Percentiles rank a stretch among this genome's conserved stretches.
phyloP scores from a whole-genome alignment of 92 coral and sea anemone species.

The Isaurus tuberculatus region DNA sequence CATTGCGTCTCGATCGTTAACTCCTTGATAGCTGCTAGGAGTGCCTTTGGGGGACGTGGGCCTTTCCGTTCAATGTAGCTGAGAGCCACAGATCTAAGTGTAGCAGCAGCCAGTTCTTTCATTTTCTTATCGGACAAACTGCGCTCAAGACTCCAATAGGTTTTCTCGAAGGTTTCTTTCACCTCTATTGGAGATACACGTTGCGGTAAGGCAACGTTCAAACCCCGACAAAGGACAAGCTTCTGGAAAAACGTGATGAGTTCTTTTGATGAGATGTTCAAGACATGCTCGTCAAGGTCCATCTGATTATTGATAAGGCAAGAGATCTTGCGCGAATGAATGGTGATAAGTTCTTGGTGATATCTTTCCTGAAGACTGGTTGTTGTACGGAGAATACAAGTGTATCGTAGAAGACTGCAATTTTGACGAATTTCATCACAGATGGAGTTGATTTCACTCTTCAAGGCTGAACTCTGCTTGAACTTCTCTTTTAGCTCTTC shows the following conservation, averaged over 20 bases:
- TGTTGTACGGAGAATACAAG: background rate
- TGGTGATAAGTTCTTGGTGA: background rate
- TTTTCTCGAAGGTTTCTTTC: constrained; percentile 40
- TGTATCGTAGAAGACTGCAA: background rate
- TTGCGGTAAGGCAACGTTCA: constrained; percentile 44
- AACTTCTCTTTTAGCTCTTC: background rate
- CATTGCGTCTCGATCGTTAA: constrained; percentile 36
- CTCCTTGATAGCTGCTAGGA: constrained; percentile 24
- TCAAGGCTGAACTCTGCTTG: background rate
- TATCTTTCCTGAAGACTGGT: background rate
- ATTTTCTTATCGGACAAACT: constrained; percentile 14
- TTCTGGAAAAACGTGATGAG: background rate
- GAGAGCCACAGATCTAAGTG: constrained; percentile 35
- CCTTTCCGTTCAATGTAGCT: constrained; percentile 43
- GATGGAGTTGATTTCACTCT: background rate
- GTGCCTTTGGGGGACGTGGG: constrained; percentile 39
- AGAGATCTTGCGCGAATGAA: background rate
- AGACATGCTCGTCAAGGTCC: background rate
- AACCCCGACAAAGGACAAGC: constrained; percentile 44
- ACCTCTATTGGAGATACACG: constrained; percentile 37
- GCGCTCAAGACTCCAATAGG: constrained; percentile 28
- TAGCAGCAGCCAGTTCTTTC: constrained; percentile 32
- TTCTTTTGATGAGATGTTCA: background rate
- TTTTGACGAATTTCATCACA: too few relatives aligned
- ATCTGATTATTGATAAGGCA: background rate